Base-by-base conservation (phyloP, 2,888 invertebrate species). In the Morpho deidamia region DNA sequence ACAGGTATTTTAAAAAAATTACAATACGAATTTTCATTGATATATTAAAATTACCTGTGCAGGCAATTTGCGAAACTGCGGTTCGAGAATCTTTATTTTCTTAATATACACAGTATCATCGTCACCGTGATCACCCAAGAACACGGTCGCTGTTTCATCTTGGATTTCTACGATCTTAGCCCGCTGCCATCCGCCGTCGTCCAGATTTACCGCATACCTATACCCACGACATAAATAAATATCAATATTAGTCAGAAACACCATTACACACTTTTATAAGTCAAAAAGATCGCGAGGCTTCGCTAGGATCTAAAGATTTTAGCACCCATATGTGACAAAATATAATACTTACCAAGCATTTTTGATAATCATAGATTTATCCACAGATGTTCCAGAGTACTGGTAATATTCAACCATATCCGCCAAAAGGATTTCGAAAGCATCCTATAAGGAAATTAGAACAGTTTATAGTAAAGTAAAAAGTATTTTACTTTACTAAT, bases 61-160 rank as follows among this genome's bases (percentile, higher is more conserved):
- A 11, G 95, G 92, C 14, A 94, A 77, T 48, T 76, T 78, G 9
- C 93, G 90, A 68, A 95, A 96, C 57, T 92, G 90, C 0, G 92
- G 87, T 56, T 92, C 92, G 47, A 94, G 86, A 32, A 91, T 86
- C 63, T 90, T 92, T 32, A 96, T 84, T 56, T 91, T 83, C 32
- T 84, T 73, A 9, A 90, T 77, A 5, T 81, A 65, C 23, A 94
- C 90, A 11, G 77, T 73, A 44, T 92, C 93, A 58, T 92, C 93
- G 62, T 94, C 95, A 0, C 96, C 96, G 61, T 91, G 92, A 76
- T 96, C 96, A 8, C 96, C 93, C 59, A 95, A 92, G 64, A 94
- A 94, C 50, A 94, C 94, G 8, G 84, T 74, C 1, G 86, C 91
- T 33, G 81, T 79, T 1, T 87, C 78, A 14, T 83, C 86, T 33